Percentiles rank a stretch among this genome's conserved stretches.
These are phyloP conservation scores for Geotria australis DNA, from an alignment of 2,797 vertebrate genomes.

Conservation along the genomic window DNA sequence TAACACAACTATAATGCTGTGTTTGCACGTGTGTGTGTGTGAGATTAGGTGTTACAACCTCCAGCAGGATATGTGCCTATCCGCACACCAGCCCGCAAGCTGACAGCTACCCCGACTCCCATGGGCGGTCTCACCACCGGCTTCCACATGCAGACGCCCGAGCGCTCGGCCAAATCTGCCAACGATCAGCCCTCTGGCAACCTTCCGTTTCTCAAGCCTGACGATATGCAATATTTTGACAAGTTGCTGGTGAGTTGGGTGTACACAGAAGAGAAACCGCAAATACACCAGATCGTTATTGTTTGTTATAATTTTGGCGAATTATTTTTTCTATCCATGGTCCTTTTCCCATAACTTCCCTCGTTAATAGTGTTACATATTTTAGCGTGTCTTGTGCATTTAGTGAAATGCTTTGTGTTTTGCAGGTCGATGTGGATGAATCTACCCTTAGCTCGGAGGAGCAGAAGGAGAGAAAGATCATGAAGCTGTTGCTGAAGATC, in stretches of 20 bases:
- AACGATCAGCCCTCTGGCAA: slow-evolving; percentile 95
- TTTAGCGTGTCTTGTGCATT: background rate
- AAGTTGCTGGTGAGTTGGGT: slow-evolving; percentile 50
- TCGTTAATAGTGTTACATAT: background rate
- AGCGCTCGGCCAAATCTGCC: slow-evolving; percentile 70
- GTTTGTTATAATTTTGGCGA: too few species aligned
- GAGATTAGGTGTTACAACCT: slow-evolving; percentile 59
- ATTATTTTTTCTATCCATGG: too few species aligned
- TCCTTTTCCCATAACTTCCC: too few species aligned
- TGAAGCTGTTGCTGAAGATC: slow-evolving; percentile 92
- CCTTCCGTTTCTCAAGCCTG: slow-evolving; percentile 88
- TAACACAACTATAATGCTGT: too few species aligned
- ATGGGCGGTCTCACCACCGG: slow-evolving; percentile 72
- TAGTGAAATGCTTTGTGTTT: background rate
- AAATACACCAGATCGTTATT: too few species aligned
- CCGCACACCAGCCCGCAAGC: slow-evolving; percentile 77
- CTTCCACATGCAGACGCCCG: slow-evolving; percentile 92
- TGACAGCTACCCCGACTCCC: slow-evolving; percentile 77
- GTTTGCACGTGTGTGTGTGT: too few species aligned
- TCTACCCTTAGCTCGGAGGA: slow-evolving; percentile 90
- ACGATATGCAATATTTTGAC: slow-evolving; percentile 97
- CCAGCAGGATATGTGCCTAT: slow-evolving; percentile 93
- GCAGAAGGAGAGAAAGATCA: slow-evolving; percentile 96
- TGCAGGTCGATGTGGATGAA: slow-evolving; percentile 86
- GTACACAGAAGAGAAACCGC: too few species aligned